Evolutionary conservation across 2,113 vertebrate genomes (phyloP).

Genomic region (Marmota monax): DNA sequence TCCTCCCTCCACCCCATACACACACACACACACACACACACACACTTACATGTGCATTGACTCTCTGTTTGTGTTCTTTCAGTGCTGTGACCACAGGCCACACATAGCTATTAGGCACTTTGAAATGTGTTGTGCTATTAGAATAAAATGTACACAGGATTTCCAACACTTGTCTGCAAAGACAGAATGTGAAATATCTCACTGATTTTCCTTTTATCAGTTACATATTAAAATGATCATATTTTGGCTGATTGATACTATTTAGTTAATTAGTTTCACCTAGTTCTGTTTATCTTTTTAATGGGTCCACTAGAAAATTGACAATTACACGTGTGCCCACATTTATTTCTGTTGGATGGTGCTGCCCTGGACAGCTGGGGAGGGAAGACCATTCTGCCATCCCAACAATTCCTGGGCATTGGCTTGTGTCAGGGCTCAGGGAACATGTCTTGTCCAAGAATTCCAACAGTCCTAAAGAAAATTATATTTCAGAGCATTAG

Average conservation of each 20-base stretch:
- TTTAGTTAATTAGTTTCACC: background rate
- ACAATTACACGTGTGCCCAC: background rate
- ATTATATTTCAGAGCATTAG: background rate
- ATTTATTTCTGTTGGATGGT: background rate
- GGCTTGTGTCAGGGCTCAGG: background rate
- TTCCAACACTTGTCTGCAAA: background rate
- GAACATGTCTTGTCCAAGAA: background rate
- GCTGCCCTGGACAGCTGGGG: background rate
- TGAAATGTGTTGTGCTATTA: background rate
- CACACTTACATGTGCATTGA: background rate
- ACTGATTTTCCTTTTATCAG: background rate
- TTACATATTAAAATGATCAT: background rate
- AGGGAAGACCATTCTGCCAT: background rate
- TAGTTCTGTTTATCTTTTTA: background rate
- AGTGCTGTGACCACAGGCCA: background rate
- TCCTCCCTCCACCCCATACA: rapidly evolving
- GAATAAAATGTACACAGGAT: background rate
- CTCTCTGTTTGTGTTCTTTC: background rate
- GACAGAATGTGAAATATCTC: background rate
- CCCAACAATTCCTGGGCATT: background rate
- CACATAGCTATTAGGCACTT: background rate
- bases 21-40: no score
- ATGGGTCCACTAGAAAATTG: background rate
- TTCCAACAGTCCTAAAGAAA: background rate
- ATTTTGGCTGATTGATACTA: background rate